A percentile compares a stretch with the other conserved stretches of the same genome.
These are phyloP conservation scores for Steinernema scapterisci DNA, from an alignment of 2,888 invertebrate species.

Conservation along the genomic window DNA sequence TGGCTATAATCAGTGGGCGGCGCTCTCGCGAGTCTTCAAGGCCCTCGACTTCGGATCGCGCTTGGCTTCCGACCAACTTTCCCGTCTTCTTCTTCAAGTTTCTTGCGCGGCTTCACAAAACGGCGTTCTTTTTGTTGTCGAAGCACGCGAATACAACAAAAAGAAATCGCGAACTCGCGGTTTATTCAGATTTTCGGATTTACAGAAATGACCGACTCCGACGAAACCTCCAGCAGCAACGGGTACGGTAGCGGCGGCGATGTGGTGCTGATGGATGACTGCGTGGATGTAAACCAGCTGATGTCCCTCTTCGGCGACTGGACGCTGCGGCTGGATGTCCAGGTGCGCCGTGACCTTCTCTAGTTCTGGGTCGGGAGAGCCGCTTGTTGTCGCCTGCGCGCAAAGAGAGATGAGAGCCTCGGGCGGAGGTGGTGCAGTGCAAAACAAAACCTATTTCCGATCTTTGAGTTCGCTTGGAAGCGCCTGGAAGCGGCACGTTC, in stretches of 20 bases:
- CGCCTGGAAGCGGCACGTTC: not conserved
- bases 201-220: slow-evolving; percentile 16
- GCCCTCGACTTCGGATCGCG: slow-evolving; percentile 6
- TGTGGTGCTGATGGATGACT: slow-evolving; percentile 36
- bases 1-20: slow-evolving; percentile 28
- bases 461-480: not conserved
- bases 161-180: not conserved
- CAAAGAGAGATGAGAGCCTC: not conserved
- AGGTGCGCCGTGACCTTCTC: slow-evolving; percentile 43
- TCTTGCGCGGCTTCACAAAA: not conserved
- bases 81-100: not conserved
- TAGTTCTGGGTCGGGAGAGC: not conserved
- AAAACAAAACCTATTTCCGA: not conserved
- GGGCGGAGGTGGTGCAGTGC: not conserved
- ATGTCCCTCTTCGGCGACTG: slow-evolving; percentile 57
- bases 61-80: slow-evolving; percentile 2
- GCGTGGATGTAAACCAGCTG: slow-evolving; percentile 60
- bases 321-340: slow-evolving; percentile 58
- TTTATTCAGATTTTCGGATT: not conserved
- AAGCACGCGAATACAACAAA: too few species aligned
- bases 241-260: not conserved
- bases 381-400: not conserved
- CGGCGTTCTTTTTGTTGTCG: not conserved
- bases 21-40: slow-evolving; percentile 23
- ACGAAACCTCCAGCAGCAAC: not conserved